These are phyloP conservation scores for Chrysolina americana DNA, from an alignment of 2,888 invertebrate species.

Conservation along the genomic window DNA sequence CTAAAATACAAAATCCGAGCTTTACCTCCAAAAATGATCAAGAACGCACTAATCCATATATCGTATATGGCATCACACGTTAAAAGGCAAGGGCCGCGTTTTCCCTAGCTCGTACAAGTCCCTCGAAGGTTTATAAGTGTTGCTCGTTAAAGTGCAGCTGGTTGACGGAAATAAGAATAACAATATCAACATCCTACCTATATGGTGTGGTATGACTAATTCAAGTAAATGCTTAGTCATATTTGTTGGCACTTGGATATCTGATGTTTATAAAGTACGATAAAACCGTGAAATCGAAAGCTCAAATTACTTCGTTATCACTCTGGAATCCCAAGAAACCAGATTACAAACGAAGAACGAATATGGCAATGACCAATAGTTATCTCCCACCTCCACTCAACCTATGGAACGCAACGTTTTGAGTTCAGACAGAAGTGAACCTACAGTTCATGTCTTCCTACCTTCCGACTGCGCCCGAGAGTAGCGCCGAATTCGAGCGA, in stretches of 20 bases:
- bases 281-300: background rate
- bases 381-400: background rate
- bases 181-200: no score
- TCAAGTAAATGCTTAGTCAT: background rate
- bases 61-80: no score
- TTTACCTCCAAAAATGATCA: no score
- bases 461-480: constrained; percentile 45
- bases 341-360: constrained; percentile 40
- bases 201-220: background rate
- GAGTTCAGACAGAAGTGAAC: constrained; percentile 20
- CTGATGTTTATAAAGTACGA: background rate
- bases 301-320: background rate
- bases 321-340: constrained; percentile 27
- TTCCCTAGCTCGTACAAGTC: no score
- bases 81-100: no score
- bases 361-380: constrained; percentile 43
- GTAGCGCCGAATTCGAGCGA: constrained; percentile 36
- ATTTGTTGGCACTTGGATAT: background rate
- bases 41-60: no score
- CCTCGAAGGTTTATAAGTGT: no score
- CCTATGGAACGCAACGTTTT: constrained; percentile 19
- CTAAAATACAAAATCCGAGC: no score
- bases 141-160: no score
- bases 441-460: constrained; percentile 49
- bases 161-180: no score